These are phyloP conservation scores for Nymphalis polychloros DNA, from an alignment of 2,888 invertebrate species.

Conservation along the genomic window DNA sequence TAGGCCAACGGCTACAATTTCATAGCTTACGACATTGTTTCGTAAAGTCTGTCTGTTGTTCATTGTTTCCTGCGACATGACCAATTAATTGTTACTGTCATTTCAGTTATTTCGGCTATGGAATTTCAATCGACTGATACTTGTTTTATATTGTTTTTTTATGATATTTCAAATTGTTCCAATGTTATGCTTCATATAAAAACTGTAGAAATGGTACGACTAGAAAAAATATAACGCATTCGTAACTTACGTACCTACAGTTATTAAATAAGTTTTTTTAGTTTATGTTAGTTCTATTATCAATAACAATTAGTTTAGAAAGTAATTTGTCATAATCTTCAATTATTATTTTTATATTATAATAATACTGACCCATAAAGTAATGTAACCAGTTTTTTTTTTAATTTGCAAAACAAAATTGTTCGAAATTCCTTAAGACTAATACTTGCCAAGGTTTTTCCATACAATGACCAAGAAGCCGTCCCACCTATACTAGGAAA, in stretches of 20 bases:
- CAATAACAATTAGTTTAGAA: no score
- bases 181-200: no score
- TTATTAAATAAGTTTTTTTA: no score
- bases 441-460: constrained; percentile 34
- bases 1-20: constrained; percentile 72
- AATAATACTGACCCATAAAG: no score
- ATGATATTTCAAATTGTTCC: not conserved
- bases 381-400: no score
- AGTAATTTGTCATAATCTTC: no score
- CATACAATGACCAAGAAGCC: constrained; percentile 33
- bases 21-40: constrained; percentile 74
- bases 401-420: no score
- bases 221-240: no score
- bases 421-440: constrained; percentile 22
- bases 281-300: no score
- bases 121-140: not conserved
- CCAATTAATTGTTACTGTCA: constrained; percentile 41
- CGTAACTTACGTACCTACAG: no score
- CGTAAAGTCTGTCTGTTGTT: constrained; percentile 55
- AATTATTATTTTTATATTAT: no score
- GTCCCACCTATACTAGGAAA: constrained; percentile 23
- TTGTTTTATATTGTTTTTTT: not conserved
- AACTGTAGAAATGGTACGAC: no score
- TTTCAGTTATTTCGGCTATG: constrained; percentile 27
- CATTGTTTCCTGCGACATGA: constrained; percentile 53